These are phyloP conservation scores for Torymus texanus DNA, from an alignment of 2,888 invertebrate species.

Conservation along the genomic window DNA sequence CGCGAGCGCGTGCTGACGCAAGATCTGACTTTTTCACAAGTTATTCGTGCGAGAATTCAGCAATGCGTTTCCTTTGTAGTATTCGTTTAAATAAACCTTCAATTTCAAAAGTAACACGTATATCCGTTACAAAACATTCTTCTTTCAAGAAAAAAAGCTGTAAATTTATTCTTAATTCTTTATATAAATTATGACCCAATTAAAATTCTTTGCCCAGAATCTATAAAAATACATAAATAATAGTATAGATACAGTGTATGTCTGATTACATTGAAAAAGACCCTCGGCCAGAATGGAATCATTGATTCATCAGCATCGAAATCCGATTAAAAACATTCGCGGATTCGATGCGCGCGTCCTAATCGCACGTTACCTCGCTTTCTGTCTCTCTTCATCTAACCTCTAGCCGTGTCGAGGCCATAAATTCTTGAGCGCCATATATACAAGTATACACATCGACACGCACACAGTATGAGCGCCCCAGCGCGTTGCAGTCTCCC, in stretches of 20 bases:
- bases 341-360: slow-evolving; percentile 33
- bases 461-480: background rate
- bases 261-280: background rate
- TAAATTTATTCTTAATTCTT: too few species aligned
- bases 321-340: slow-evolving; percentile 49
- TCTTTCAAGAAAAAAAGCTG: too few species aligned
- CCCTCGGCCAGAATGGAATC: background rate
- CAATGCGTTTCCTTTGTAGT: background rate
- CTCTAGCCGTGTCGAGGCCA: slow-evolving; percentile 21
- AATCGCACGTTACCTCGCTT: slow-evolving; percentile 5
- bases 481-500: background rate
- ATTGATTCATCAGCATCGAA: slow-evolving; percentile 40
- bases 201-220: too few species aligned
- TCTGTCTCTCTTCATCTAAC: too few species aligned
- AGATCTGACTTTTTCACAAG: too few species aligned
- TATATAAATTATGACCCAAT: too few species aligned
- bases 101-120: too few species aligned
- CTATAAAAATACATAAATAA: too few species aligned
- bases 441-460: background rate
- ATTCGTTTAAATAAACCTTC: background rate
- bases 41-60: too few species aligned
- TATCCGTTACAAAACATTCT: too few species aligned
- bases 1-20: too few species aligned
- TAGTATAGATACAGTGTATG: too few species aligned
- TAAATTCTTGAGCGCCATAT: slow-evolving; percentile 38